Evolutionary conservation across 2,113 vertebrate genomes (phyloP).

Genomic region (Gavia stellata): DNA sequence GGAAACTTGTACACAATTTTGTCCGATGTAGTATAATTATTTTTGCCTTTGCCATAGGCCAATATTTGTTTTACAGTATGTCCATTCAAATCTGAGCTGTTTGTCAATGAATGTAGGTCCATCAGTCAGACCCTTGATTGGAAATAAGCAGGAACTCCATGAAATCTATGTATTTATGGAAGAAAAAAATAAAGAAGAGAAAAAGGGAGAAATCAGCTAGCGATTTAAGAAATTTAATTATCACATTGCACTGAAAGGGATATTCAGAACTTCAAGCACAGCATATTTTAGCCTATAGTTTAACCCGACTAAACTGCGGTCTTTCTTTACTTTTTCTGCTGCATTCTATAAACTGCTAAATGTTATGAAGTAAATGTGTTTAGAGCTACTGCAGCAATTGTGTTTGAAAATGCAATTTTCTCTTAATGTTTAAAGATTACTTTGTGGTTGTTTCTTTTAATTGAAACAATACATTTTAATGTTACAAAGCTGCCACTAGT

Average conservation of each 20-base stretch:
- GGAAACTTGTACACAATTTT: not conserved
- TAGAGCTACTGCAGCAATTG: not conserved
- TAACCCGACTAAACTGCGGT: not conserved
- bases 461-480: conserved; percentile 65
- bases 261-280: not conserved
- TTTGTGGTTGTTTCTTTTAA: conserved; percentile 57
- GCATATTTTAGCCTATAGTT: not conserved
- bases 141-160: not conserved
- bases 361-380: not conserved
- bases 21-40: not conserved
- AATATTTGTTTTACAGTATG: not conserved
- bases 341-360: not conserved
- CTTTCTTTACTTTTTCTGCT: not conserved
- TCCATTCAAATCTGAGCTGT: not conserved
- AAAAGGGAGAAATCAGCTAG: not conserved
- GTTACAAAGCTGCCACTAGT: conserved; percentile 17
- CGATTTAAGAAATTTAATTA: not conserved
- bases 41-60: not conserved
- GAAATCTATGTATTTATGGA: not conserved
- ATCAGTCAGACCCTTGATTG: not conserved
- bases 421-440: conserved; percentile 49
- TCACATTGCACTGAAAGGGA: not conserved
- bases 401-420: conserved; percentile 48
- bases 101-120: not conserved
- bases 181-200: accelerated